phyloP scores from a whole-genome alignment of 2,113 vertebrate genomes.

The Neoarius graeffei region DNA sequence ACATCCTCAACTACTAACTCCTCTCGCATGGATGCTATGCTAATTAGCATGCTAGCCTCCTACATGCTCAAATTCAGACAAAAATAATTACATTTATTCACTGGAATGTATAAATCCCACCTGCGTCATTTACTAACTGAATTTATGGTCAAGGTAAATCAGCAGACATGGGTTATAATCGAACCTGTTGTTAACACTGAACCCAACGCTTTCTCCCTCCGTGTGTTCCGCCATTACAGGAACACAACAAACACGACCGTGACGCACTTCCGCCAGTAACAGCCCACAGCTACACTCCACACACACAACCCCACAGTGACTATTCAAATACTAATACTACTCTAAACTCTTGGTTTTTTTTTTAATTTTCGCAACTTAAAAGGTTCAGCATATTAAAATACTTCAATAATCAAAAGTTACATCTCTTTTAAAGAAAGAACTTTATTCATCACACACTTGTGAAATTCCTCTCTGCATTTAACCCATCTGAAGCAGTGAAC shows the following conservation, averaged over 20 bases:
- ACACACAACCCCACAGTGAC: no score
- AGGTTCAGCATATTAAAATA: no score
- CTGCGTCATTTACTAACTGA: not conserved
- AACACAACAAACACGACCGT: slow-evolving; percentile 30
- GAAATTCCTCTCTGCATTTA: no score
- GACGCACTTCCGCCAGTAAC: slow-evolving; percentile 29
- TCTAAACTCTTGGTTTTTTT: no score
- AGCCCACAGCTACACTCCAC: not conserved
- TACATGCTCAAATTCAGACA: not conserved
- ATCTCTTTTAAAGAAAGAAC: no score
- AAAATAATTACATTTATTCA: not conserved
- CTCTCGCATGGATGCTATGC: not conserved
- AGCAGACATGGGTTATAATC: not conserved
- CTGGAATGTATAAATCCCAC: not conserved
- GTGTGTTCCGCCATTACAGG: slow-evolving; percentile 61
- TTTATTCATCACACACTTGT: no score
- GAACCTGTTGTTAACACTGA: slow-evolving; percentile 56
- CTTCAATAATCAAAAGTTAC: no score
- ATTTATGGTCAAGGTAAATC: not conserved
- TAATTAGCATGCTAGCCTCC: not conserved
- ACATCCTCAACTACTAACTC: not conserved
- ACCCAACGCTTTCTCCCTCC: slow-evolving; percentile 53
- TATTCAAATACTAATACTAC: not conserved
- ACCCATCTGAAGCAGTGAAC: no score
- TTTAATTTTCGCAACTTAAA: no score